Conservation (phyloP, 2,113 vertebrate genomes). For the Poecile atricapillus region DNA sequence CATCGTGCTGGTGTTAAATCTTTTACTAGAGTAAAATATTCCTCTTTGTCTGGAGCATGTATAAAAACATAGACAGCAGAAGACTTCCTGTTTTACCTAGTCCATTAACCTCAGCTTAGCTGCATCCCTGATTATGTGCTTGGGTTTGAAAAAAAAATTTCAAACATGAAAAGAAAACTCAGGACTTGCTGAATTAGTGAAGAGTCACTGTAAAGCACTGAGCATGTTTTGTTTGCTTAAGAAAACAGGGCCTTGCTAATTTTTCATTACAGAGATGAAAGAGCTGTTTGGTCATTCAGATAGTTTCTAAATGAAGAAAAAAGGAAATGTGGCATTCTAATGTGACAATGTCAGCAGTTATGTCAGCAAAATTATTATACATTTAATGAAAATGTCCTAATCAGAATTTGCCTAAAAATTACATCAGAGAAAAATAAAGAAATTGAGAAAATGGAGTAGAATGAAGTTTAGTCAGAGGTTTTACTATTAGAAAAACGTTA, state of each 20-base stretch:
- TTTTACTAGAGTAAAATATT: neutral
- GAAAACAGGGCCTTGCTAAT: neutral
- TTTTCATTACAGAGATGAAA: neutral
- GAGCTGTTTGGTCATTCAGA: neutral
- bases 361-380: neutral
- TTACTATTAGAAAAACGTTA: neutral
- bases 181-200: neutral
- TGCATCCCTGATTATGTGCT: neutral
- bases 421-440: neutral
- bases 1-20: neutral
- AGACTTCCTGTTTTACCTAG: neutral
- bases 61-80: neutral
- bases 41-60: neutral
- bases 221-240: neutral
- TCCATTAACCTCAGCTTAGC: neutral
- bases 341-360: neutral
- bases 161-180: neutral
- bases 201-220: neutral
- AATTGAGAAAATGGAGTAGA: neutral
- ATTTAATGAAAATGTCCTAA: neutral
- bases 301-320: neutral
- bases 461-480: neutral
- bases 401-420: neutral
- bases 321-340: neutral
- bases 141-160: neutral